phyloP scores from a whole-genome alignment of 2,797 vertebrate species.

The Danio kyathit region DNA sequence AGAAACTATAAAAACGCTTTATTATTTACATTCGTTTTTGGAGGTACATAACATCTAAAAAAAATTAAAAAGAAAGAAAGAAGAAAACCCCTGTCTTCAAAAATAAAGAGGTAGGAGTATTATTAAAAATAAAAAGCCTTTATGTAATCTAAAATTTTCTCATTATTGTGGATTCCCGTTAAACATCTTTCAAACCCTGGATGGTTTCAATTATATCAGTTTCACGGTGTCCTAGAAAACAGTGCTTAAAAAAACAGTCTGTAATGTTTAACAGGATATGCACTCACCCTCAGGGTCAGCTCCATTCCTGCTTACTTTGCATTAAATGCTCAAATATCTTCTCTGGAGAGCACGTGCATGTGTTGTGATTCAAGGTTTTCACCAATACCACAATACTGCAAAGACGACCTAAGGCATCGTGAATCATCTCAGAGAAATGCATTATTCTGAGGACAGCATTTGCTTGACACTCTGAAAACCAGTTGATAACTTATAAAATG shows the following conservation, averaged over 20 bases:
- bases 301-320: conserved; percentile 66
- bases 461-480: not conserved
- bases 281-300: conserved; percentile 59
- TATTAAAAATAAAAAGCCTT: not conserved
- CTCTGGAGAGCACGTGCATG: conserved; percentile 62
- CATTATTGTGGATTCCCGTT: not conserved
- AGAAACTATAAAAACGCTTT: no score
- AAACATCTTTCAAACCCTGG: not conserved
- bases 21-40: no score
- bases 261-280: conserved; percentile 56
- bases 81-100: no score
- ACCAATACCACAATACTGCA: not conserved
- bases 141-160: not conserved
- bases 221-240: conserved; percentile 6
- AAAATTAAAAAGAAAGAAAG: no score
- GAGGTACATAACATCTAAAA: no score
- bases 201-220: not conserved
- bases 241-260: not conserved
- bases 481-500: not conserved
- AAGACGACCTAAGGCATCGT: not conserved
- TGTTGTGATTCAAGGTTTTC: not conserved
- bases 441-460: not conserved
- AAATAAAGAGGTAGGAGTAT: no score
- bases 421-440: not conserved
- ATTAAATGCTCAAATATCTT: conserved; percentile 45